Base-by-base conservation (phyloP, 1,140 invertebrate species). In the Eriocheir sinensis region DNA sequence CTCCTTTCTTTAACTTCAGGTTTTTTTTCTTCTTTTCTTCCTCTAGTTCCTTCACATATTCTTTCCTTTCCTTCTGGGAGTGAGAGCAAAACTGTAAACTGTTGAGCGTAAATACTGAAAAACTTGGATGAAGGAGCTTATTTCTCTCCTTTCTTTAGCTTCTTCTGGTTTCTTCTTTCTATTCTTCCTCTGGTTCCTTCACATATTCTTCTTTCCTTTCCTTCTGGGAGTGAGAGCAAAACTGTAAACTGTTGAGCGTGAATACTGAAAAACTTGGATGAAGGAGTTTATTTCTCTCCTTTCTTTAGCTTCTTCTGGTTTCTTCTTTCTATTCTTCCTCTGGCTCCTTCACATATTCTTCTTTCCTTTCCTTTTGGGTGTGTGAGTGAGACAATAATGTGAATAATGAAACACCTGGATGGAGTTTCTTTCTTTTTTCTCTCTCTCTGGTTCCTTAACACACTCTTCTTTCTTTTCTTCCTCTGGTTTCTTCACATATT, bases 301-400 rank as follows among this genome's bases (percentile, higher is more conserved):
- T 8, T 86, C 83, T 27, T 8, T 8, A 8, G 34, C 4, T 41
- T 86, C 12, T 41, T 1, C 27, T 2, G 17, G 40, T 3, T 41
- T 36, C 30, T 32, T 86, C 40, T 9, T 41, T 41, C 83, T n/a
- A 72, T 32, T 38, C 80, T 6, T 27, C 80, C 60, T 72, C n/a
- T n/a, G 12, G 12, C n/a, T 72, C n/a, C n/a, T 72, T 72, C n/a
- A 72, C n/a, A 72, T 72, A 15, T 72, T 72, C 60, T n/a, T 72
- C 60, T 72, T n/a, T 72, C 60, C 60, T n/a, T 72, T 72, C 60
- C 60, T n/a, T 72, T n/a, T n/a, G n/a, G n/a, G n/a, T n/a, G n/a
- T n/a, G n/a, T n/a, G n/a, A n/a, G n/a, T n/a, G n/a, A n/a, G n/a
- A n/a, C n/a, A n/a, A n/a, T n/a, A n/a, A n/a, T n/a, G n/a, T n/a